Base-by-base conservation (phyloP, 2,888 invertebrate genomes). In the Temnothorax unifasciatus region DNA sequence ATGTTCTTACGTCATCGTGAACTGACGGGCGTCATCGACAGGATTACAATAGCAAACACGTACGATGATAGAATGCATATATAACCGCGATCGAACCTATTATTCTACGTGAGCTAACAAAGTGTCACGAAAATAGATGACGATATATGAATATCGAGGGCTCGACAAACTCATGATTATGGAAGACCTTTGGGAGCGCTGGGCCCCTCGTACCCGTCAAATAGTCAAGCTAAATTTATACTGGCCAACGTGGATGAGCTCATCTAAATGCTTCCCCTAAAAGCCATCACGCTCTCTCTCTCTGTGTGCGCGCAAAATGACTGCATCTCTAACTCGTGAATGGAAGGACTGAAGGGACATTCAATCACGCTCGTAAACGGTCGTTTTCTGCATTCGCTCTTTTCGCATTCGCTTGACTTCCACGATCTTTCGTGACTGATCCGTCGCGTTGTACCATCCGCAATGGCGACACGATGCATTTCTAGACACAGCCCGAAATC, bases 81-180 rank as follows among this genome's bases (percentile, higher is more conserved):
- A 81, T 38, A 59, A 50, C n/a, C 59, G n/a, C 59, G 73, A 73
- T 59, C 76, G 52, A 76, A 34, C 47, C 73, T 59, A 47, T 81
- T 61, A 81, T 81, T 81, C 38, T 81, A 47, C 59, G 73, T 59
- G 59, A 81, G 50, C 79, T 50, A 61, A 79, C 73, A 71, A 81
- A 81, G 79, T 73, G 79, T 81, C 79, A 73, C 59, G 79, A 81
- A 81, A 73, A 73, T 73, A 81, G 59, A 73, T 79, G 73, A 34
- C 59, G 59, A 79, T 81, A 73, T 73, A 81, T 73, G 79, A 81
- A 81, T 81, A 81, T 81, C 79, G 79, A 81, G 59, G 73, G 59
- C 79, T 61, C 47, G 73, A 61, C 25, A 81, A 81, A 73, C 73
- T 81, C 73, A 81, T 81, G 79, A 81, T 81, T 81, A 81, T 73